Conservation (phyloP, 2,888 invertebrate genomes). For the Alsophila aescularia region DNA sequence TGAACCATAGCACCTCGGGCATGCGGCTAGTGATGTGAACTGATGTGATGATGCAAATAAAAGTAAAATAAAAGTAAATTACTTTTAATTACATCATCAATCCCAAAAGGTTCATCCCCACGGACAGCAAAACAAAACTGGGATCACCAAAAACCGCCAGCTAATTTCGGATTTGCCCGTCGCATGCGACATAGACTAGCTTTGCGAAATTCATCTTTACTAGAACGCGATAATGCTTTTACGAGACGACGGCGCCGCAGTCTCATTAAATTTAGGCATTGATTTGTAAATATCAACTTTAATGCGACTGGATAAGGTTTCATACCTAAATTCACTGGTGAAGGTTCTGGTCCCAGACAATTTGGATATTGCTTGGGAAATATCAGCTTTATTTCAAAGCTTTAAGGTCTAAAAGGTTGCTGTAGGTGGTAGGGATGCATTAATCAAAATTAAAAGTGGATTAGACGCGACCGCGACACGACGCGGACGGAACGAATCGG, state of each 20-base stretch:
- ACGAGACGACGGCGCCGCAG: not conserved
- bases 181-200: not conserved
- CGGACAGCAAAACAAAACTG: constrained; percentile 13
- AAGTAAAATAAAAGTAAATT: too few relatives aligned
- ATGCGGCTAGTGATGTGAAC: too few relatives aligned
- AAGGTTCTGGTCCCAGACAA: not conserved
- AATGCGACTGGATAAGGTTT: not conserved
- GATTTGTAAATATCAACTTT: not conserved
- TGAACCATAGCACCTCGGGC: too few relatives aligned
- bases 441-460: constrained; percentile 83
- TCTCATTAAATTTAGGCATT: not conserved
- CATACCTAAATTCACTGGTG: not conserved
- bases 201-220: constrained; percentile 7
- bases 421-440: constrained; percentile 49
- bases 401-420: constrained; percentile 23
- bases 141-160: constrained; percentile 16
- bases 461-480: constrained; percentile 58
- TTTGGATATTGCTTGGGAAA: not conserved
- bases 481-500: constrained; percentile 24
- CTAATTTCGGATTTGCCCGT: constrained; percentile 32
- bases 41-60: too few relatives aligned
- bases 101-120: constrained; percentile 8
- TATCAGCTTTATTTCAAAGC: not conserved
- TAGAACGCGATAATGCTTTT: not conserved
- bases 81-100: constrained; percentile 2